These are phyloP conservation scores for Zaprionus vittiger DNA, from an alignment of 1,140 invertebrate genomes.

Conservation along the genomic window DNA sequence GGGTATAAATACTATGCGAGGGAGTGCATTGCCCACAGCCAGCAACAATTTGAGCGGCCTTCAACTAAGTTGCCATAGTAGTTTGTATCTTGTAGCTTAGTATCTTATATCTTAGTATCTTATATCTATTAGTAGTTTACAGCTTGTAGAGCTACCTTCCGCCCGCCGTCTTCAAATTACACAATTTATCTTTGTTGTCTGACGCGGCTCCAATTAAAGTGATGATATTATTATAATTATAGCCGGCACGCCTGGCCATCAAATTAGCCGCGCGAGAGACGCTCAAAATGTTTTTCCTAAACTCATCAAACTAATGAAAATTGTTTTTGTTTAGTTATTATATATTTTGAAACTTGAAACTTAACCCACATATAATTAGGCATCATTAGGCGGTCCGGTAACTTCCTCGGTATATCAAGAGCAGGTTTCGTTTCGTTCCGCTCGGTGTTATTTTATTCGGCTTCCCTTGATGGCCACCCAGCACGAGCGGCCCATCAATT, in stretches of 20 bases:
- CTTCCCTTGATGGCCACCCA: slow-evolving; percentile 39
- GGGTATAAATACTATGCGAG: slow-evolving; percentile 31
- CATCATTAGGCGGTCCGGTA: slow-evolving; percentile 54
- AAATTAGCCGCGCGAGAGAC: slow-evolving; percentile 38
- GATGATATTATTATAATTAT: slow-evolving; percentile 80
- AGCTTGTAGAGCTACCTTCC: slow-evolving; percentile 36
- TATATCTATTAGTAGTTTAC: slow-evolving; percentile 19
- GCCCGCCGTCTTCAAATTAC: slow-evolving; percentile 23
- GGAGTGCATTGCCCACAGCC: slow-evolving; percentile 30
- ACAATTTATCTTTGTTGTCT: slow-evolving; percentile 71
- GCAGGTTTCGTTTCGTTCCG: background rate
- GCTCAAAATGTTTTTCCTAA: slow-evolving; percentile 35
- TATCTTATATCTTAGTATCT: slow-evolving; percentile 11
- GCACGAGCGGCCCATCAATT: slow-evolving; percentile 25
- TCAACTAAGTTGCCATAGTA: slow-evolving; percentile 23
- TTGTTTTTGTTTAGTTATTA: slow-evolving; percentile 13
- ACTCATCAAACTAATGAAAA: slow-evolving; percentile 71
- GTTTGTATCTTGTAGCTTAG: slow-evolving; percentile 9
- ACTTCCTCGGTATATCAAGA: slow-evolving; percentile 26
- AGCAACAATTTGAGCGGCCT: slow-evolving; percentile 7
- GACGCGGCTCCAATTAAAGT: slow-evolving; percentile 69
- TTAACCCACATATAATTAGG: slow-evolving; percentile 76
- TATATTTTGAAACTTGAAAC: slow-evolving; percentile 42
- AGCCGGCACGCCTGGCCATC: slow-evolving; percentile 45
- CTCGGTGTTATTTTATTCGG: slow-evolving; percentile 3